phyloP scores from a whole-genome alignment of 2,888 invertebrate genomes.

The Cheilosia grossa region DNA sequence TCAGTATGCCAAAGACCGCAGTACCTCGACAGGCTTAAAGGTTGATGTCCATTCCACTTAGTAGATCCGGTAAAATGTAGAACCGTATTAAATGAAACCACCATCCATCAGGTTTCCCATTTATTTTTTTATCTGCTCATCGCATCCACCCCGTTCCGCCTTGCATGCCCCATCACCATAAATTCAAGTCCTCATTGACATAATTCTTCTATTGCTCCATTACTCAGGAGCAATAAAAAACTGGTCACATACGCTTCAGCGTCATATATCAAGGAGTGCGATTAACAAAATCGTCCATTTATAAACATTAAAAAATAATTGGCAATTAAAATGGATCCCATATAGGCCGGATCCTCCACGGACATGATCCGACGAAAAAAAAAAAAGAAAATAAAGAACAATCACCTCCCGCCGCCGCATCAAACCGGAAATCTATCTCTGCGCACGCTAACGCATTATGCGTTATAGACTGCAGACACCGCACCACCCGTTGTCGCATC shows the following conservation, averaged over 20 bases:
- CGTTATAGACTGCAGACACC: constrained; percentile 61
- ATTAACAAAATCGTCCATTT: constrained; percentile 74
- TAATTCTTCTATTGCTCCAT: constrained; percentile 70
- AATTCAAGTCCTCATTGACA: constrained; percentile 54
- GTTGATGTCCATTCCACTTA: too few species aligned
- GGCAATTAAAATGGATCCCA: constrained; percentile 74
- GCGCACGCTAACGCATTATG: constrained; percentile 69
- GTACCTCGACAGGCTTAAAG: too few species aligned
- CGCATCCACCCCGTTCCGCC: not conserved
- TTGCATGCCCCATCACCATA: constrained; percentile 43
- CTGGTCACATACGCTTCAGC: constrained; percentile 58
- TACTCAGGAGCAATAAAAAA: constrained; percentile 70
- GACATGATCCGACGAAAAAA: constrained; percentile 2
- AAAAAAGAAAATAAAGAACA: not conserved
- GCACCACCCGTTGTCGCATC: constrained; percentile 3
- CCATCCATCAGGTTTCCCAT: not conserved
- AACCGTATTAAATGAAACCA: too few species aligned
- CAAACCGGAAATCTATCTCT: constrained; percentile 69
- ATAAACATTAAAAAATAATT: constrained; percentile 75
- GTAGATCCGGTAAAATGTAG: too few species aligned
- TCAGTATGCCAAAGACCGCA: too few species aligned
- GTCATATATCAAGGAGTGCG: constrained; percentile 71
- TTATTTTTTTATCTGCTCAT: not conserved
- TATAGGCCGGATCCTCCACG: constrained; percentile 30
- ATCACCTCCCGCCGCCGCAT: constrained; percentile 19